A percentile compares a stretch with the other conserved stretches of the same genome.
Conservation (phyloP, 2,113 vertebrate genomes). For the Triplophysa tibetana region DNA sequence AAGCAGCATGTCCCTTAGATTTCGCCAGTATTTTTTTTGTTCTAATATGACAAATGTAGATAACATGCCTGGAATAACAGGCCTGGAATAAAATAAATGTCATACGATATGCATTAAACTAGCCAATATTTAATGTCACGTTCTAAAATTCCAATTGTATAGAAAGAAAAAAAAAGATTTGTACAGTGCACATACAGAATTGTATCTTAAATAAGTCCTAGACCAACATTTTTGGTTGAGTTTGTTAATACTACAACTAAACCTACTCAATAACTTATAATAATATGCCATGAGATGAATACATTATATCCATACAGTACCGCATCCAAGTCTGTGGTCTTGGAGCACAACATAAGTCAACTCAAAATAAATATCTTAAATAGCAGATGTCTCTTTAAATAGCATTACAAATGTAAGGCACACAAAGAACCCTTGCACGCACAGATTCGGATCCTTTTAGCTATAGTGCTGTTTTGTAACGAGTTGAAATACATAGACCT, state of each 20-base stretch:
- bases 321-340: slow-evolving; percentile 91
- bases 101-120: slow-evolving; percentile 78
- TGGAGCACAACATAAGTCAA: slow-evolving; percentile 87
- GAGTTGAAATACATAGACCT: slow-evolving; percentile 61
- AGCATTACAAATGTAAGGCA: slow-evolving; percentile 97
- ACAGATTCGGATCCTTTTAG: slow-evolving; percentile 73
- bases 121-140: slow-evolving; percentile 81
- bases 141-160: slow-evolving; percentile 84
- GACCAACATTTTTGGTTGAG: slow-evolving; percentile 92
- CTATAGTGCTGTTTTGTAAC: slow-evolving; percentile 67
- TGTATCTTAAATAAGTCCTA: slow-evolving; percentile 93
- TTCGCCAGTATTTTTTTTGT: slow-evolving; percentile 56
- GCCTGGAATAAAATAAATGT: slow-evolving; percentile 77
- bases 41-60: slow-evolving; percentile 78
- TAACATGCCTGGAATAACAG: slow-evolving; percentile 68
- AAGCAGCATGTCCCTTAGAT: slow-evolving; percentile 87
- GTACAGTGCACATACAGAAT: slow-evolving; percentile 96
- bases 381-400: slow-evolving; percentile 84
- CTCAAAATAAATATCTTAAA: slow-evolving; percentile 99
- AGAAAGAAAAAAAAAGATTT: slow-evolving; percentile 69
- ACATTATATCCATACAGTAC: slow-evolving; percentile 96
- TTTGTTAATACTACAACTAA: slow-evolving; percentile 88
- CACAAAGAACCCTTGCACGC: slow-evolving; percentile 83
- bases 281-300: slow-evolving; percentile 98
- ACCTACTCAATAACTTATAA: slow-evolving; percentile 98